A percentile compares a stretch with the other conserved stretches of the same genome.
phyloP scores from a whole-genome alignment of 2,797 vertebrate species.

The Sphaeramia orbicularis region DNA sequence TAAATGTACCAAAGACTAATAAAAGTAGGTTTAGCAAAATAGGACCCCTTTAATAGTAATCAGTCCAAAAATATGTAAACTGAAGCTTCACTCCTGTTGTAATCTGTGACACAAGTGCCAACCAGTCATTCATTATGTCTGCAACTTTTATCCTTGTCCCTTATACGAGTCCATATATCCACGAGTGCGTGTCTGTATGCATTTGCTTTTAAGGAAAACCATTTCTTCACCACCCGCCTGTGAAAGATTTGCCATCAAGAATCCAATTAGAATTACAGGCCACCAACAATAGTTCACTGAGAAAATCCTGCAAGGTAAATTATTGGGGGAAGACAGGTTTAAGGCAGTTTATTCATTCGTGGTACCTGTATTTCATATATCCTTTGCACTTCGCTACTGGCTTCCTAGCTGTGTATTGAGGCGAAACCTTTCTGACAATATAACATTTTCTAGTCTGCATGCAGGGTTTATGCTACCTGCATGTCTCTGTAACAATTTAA shows the following conservation, averaged over 20 bases:
- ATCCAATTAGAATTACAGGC: conserved; percentile 60
- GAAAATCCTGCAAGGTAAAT: conserved; percentile 37
- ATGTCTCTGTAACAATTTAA: conserved; percentile 10
- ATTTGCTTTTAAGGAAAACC: conserved; percentile 50
- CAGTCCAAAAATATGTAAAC: too few relatives aligned
- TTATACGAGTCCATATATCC: not conserved
- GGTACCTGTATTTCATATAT: conserved; percentile 22
- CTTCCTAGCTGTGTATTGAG: not conserved
- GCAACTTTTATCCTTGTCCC: conserved; percentile 40
- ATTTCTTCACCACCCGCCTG: conserved; percentile 13
- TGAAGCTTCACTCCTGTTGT: conserved; percentile 18
- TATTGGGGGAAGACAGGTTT: conserved; percentile 11
- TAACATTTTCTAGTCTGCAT: conserved; percentile 28
- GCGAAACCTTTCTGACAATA: conserved; percentile 29
- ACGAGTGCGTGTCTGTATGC: not conserved
- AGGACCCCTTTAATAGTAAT: too few relatives aligned
- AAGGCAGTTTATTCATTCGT: conserved; percentile 15
- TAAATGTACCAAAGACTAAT: too few relatives aligned
- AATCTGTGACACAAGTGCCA: conserved; percentile 13
- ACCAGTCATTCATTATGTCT: conserved; percentile 6
- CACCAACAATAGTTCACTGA: conserved; percentile 28
- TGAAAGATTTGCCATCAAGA: conserved; percentile 54
- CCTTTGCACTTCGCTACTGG: conserved; percentile 5
- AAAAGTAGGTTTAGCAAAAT: too few relatives aligned
- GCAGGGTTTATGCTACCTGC: conserved; percentile 9